Evolutionary conservation across 2,888 invertebrate genomes (phyloP).

Genomic region (Pemphredon lugubris): DNA sequence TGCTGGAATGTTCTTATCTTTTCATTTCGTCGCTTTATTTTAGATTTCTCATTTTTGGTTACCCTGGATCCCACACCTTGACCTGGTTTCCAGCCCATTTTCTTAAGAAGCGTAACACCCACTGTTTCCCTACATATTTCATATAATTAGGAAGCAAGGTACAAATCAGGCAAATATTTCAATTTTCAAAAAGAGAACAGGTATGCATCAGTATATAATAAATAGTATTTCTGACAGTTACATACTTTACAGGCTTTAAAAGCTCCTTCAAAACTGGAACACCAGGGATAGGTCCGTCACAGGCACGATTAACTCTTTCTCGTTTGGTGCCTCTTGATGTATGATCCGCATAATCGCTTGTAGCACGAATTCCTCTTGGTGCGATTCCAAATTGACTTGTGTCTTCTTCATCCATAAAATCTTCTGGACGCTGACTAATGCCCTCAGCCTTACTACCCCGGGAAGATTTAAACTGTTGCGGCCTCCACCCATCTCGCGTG

Average conservation of each 20-base stretch:
- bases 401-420: constrained; percentile 99
- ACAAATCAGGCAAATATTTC: no score
- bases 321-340: constrained; percentile 74
- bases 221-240: constrained; percentile 17
- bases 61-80: constrained; percentile 90
- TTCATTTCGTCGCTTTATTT: constrained; percentile 69
- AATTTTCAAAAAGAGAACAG: no score
- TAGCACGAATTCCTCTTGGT: constrained; percentile 91
- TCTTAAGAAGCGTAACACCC: constrained; percentile 91
- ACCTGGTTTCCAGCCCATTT: constrained; percentile 96
- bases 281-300: constrained; percentile 81
- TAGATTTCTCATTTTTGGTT: constrained; percentile 79
- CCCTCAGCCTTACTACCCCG: constrained; percentile 86
- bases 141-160: constrained; percentile 16
- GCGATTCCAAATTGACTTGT: constrained; percentile 97
- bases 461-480: constrained; percentile 94
- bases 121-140: constrained; percentile 88
- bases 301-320: constrained; percentile 77
- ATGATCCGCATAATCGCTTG: constrained; percentile 86
- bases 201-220: background rate
- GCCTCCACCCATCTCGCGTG: constrained; percentile 96
- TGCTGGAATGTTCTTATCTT: constrained; percentile 74
- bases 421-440: constrained; percentile 88
- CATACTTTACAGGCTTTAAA: constrained; percentile 83
- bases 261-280: constrained; percentile 83